phyloP scores from a whole-genome alignment of 2,888 invertebrate genomes.

The Drosophila pseudotalamancana region DNA sequence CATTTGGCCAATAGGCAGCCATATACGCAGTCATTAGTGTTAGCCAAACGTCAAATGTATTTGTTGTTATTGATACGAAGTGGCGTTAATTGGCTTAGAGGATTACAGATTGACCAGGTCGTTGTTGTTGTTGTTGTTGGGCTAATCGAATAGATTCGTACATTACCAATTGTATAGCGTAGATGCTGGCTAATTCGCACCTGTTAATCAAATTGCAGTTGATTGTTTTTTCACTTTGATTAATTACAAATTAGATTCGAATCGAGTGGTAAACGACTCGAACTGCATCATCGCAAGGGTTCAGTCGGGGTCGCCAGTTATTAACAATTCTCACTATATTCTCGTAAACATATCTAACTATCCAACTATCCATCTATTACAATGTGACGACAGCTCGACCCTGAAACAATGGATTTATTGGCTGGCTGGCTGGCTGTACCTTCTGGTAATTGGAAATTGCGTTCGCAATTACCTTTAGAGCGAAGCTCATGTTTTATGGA shows the following conservation, averaged over 20 bases:
- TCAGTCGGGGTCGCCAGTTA: conserved; percentile 38
- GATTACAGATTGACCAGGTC: neutral
- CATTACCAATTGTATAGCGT: conserved; percentile 28
- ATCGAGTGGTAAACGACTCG: conserved; percentile 7
- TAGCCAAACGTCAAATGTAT: conserved; percentile 24
- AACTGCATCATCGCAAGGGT: conserved; percentile 29
- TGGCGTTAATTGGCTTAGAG: conserved; percentile 50
- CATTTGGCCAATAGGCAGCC: conserved; percentile 32
- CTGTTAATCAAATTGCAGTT: conserved; percentile 45
- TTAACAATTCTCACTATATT: conserved; percentile 26
- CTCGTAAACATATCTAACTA: neutral
- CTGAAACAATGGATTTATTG: conserved; percentile 19
- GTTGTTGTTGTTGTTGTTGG: neutral
- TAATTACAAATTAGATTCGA: conserved; percentile 36
- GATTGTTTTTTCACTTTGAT: conserved; percentile 41
- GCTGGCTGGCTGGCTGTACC: neutral
- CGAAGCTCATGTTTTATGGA: conserved; percentile 53
- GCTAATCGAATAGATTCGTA: conserved; percentile 25
- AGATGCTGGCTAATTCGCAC: conserved; percentile 47
- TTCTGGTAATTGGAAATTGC: conserved; percentile 24
- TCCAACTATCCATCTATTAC: conserved; percentile 15
- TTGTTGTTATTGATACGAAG: conserved; percentile 52
- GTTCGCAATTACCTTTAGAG: conserved; percentile 8
- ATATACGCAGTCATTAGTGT: conserved; percentile 32
- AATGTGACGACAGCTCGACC: conserved; percentile 36